Conservation (phyloP, 2,888 invertebrate species). For the Agrotis segetum region DNA sequence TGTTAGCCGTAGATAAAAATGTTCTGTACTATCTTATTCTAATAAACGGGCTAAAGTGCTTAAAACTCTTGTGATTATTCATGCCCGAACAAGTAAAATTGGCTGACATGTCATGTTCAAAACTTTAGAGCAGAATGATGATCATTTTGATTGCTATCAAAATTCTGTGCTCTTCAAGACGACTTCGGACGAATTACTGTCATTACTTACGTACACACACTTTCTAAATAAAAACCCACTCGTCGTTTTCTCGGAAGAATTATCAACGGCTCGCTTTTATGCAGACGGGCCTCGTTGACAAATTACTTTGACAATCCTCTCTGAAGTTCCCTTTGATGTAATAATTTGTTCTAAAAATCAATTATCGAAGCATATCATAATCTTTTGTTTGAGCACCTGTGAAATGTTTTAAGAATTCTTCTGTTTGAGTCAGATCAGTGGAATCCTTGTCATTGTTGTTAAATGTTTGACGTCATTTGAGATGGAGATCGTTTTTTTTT, state of each 20-base stretch:
- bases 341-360: conserved; percentile 67
- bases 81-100: neutral
- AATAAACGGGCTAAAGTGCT: too few species aligned
- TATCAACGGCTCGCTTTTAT: conserved; percentile 68
- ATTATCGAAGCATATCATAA: conserved; percentile 55
- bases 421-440: conserved; percentile 8
- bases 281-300: conserved; percentile 75
- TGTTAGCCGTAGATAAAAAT: too few species aligned
- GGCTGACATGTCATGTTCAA: too few species aligned
- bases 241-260: conserved; percentile 77
- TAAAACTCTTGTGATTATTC: too few species aligned
- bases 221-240: conserved; percentile 51
- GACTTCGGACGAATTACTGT: conserved; percentile 44
- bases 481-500: neutral
- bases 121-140: neutral
- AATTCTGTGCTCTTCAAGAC: conserved; percentile 24
- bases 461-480: neutral
- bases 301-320: conserved; percentile 80
- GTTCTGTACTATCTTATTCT: too few species aligned
- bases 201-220: conserved; percentile 15
- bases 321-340: conserved; percentile 81
- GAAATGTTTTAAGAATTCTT: conserved; percentile 26
- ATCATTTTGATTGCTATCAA: neutral
- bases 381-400: conserved; percentile 46
- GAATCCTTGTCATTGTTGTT: neutral